Base-by-base conservation (phyloP, 2,888 invertebrate species). In the Shargacucullia verbasci region DNA sequence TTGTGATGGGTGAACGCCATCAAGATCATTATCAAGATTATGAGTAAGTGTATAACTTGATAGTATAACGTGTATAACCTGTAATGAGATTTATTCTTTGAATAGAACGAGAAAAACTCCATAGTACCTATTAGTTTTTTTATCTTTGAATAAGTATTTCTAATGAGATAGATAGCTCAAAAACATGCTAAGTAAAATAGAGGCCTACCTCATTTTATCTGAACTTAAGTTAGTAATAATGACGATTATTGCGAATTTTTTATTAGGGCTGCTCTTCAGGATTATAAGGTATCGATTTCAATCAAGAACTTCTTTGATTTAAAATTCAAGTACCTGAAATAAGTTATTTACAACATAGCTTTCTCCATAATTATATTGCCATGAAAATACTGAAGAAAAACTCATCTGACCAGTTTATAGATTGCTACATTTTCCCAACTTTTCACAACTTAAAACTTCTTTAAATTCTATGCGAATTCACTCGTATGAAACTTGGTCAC, bases 401-500 rank as follows among this genome's bases (percentile, higher is more conserved):
- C 47, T 40, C 40, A 48, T 43, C 41, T 44, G 27, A 57, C 13
- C 46, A 50, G 25, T 50, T 50, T 29, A 47, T 34, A 61, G 67
- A 60, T 53, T 54, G 57, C 61, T 39, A 47, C 53, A 67, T 50
- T 67, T 4, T 60, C 27, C 6, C 6, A 54, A 60, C 56, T 59
- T 57, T 44, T 41, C 39, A 46, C 13, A 53, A 55, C 45, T 59
- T 41, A 25, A 41, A 34, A 25, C 64, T 56, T 37, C 43, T 72
- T 60, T 52, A 55, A 38, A 67, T 72, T 52, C 57, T 13, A 27
- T 13, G 34, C n/a, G 35, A 66, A 54, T 44, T 40, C 53, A 50
- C 44, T 61, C 31, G 50, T 52, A 44, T 56, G 55, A 44, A 67
- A 72, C 47, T 56, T 59, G 9, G 46, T 27, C 67, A 49, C 52